Conservation (phyloP, 2,888 invertebrate genomes). For the Eueremaeus valkanovi region DNA sequence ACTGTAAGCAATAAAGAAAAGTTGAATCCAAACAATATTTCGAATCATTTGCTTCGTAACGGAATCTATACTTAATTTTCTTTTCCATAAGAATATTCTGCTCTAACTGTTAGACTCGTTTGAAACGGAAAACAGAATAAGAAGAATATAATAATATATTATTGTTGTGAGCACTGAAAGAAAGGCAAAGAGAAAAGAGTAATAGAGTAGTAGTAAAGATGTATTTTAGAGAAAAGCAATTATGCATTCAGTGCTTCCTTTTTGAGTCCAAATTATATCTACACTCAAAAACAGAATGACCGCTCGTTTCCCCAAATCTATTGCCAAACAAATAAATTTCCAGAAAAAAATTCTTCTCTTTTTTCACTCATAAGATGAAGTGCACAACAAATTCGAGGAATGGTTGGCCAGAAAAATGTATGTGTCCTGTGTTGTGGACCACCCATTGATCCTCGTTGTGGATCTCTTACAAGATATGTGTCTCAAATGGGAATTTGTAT, state of each 20-base stretch:
- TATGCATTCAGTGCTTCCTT: not conserved
- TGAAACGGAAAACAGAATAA: not conserved
- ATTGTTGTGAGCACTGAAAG: not conserved
- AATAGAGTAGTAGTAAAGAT: too few species aligned
- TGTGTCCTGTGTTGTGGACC: not conserved
- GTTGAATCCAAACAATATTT: conserved; percentile 14
- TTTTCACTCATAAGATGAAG: not conserved
- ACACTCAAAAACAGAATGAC: conserved; percentile 10
- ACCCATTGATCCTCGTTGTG: not conserved
- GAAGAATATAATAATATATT: not conserved
- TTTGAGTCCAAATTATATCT: not conserved
- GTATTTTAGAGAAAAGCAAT: not conserved
- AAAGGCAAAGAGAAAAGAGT: not conserved
- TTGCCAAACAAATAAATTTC: not conserved
- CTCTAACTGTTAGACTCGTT: not conserved
- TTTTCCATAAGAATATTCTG: not conserved
- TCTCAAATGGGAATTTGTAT: conserved; percentile 17
- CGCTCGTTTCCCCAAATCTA: conserved; percentile 8
- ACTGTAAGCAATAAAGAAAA: not conserved
- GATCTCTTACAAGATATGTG: conserved; percentile 12
- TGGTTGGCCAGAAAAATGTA: not conserved
- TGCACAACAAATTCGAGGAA: not conserved
- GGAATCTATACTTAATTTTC: not conserved
- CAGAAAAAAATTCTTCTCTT: not conserved
- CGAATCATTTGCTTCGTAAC: not conserved